These are phyloP conservation scores for Apoda limacodes DNA, from an alignment of 2,888 invertebrate genomes.

Conservation along the genomic window DNA sequence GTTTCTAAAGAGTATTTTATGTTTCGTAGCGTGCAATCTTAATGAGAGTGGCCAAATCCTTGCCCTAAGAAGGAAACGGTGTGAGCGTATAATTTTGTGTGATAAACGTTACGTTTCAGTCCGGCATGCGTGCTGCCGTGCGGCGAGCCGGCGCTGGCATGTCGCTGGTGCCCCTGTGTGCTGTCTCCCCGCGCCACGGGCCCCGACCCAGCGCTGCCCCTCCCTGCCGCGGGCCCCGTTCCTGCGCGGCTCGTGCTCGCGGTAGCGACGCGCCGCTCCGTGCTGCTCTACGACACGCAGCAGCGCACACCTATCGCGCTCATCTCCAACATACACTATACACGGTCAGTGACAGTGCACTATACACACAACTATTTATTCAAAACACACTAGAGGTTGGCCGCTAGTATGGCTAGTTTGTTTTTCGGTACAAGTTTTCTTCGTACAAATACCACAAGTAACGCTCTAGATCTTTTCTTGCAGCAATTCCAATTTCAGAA, in stretches of 20 bases:
- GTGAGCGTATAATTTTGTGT: no score
- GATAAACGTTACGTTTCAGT: constrained; percentile 62
- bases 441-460: no score
- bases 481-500: no score
- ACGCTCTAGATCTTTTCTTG: no score
- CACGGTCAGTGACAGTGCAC: constrained; percentile 29
- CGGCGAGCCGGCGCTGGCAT: constrained; percentile 84
- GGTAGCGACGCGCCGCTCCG: constrained; percentile 87
- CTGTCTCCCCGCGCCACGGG: constrained; percentile 71
- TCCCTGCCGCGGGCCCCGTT: constrained; percentile 69
- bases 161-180: constrained; percentile 82
- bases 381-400: no score
- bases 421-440: no score
- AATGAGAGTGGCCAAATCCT: background rate
- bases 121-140: constrained; percentile 85
- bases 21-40: background rate
- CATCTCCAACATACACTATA: constrained; percentile 54
- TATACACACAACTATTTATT: no score
- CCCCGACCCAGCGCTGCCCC: constrained; percentile 39
- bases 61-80: no score
- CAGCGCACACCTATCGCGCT: constrained; percentile 49
- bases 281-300: constrained; percentile 67
- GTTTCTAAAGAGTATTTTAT: no score
- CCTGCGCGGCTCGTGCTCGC: constrained; percentile 91
- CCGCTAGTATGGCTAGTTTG: no score